Percentiles rank a stretch among this genome's conserved stretches.
Evolutionary conservation across 2,888 invertebrate species (phyloP).

Genomic region (Netelia inedita): DNA sequence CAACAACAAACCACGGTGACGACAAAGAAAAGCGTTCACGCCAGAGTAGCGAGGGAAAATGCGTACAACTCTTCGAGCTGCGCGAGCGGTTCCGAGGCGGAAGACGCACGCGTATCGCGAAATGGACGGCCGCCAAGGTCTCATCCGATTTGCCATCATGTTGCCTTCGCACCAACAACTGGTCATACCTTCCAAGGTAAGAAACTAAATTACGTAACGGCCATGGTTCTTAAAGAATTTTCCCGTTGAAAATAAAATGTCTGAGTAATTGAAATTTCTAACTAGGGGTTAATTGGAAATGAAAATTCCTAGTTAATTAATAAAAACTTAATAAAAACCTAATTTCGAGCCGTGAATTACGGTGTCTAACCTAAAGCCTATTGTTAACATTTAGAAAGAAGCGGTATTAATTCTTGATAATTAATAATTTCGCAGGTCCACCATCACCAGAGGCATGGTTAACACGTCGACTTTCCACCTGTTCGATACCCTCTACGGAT

Average conservation of each 20-base stretch:
- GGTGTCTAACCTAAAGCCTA: too few relatives aligned
- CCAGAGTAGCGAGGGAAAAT: slow-evolving; percentile 85
- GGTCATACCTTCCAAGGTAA: slow-evolving; percentile 79
- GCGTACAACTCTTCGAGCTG: slow-evolving; percentile 86
- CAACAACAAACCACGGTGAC: slow-evolving; percentile 86
- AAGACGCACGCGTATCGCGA: slow-evolving; percentile 83
- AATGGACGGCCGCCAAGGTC: slow-evolving; percentile 84
- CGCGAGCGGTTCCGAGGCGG: slow-evolving; percentile 86
- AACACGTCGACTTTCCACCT: slow-evolving; percentile 89
- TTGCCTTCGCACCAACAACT: slow-evolving; percentile 66
- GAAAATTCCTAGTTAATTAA: too few relatives aligned
- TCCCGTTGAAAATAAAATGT: too few relatives aligned
- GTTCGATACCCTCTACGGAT: slow-evolving; percentile 88
- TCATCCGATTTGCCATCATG: slow-evolving; percentile 84
- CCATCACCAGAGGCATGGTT: slow-evolving; percentile 89
- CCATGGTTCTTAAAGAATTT: too few relatives aligned
- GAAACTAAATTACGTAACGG: slow-evolving; percentile 78
- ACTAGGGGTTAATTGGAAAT: too few relatives aligned
- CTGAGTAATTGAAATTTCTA: too few relatives aligned
- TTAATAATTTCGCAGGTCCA: slow-evolving; percentile 83
- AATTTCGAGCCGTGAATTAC: too few relatives aligned
- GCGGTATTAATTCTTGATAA: too few relatives aligned
- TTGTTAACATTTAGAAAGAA: too few relatives aligned
- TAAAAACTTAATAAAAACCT: too few relatives aligned
- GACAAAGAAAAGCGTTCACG: slow-evolving; percentile 87